A percentile compares a stretch with the other conserved stretches of the same genome.
Conservation (phyloP, 2,797 vertebrate genomes). For the Ficedula albicollis region DNA sequence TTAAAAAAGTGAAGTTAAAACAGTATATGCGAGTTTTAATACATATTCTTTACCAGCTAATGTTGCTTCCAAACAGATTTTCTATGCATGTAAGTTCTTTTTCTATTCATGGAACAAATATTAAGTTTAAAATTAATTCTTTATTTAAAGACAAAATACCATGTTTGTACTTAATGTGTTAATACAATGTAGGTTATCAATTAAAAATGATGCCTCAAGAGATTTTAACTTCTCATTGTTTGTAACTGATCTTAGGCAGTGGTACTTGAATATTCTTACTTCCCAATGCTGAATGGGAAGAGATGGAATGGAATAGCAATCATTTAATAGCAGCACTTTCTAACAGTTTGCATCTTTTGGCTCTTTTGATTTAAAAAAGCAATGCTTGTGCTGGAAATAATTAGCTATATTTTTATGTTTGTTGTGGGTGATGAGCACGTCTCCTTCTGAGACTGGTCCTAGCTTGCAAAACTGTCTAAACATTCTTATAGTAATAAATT, state of each 20-base stretch:
- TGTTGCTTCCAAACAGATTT: background rate
- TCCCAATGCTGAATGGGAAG: background rate
- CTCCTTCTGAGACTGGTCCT: background rate
- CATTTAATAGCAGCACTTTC: background rate
- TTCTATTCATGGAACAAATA: background rate
- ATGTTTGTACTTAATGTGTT: background rate
- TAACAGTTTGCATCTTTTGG: background rate
- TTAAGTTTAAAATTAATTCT: background rate
- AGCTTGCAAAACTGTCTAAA: background rate
- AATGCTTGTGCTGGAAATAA: background rate
- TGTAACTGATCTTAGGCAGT: background rate
- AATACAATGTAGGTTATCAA: background rate
- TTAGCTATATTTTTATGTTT: background rate
- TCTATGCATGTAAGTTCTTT: background rate
- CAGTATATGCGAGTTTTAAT: background rate
- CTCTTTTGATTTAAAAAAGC: background rate
- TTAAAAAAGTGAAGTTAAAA: background rate
- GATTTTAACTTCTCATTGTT: background rate
- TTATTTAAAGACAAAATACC: background rate
- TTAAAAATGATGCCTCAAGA: background rate
- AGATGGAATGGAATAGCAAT: background rate
- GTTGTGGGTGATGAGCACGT: accelerated
- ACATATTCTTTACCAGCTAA: background rate
- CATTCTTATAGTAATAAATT: background rate
- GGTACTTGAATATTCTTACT: background rate